phyloP scores from a whole-genome alignment of 2,797 vertebrate genomes.

The Melanotaenia pygmaea region DNA sequence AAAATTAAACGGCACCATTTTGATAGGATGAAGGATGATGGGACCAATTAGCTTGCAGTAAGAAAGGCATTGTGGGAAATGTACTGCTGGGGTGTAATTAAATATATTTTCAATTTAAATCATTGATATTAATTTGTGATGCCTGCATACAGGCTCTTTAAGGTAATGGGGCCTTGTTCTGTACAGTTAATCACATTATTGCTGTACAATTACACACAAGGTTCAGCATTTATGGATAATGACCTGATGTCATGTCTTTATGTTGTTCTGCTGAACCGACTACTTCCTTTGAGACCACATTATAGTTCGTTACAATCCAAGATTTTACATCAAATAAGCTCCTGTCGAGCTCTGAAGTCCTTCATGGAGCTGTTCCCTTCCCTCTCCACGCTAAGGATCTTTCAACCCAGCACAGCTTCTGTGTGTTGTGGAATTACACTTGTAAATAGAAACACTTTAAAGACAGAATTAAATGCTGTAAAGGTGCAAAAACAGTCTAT shows the following conservation, averaged over 20 bases:
- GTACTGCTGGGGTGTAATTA: slow-evolving; percentile 41
- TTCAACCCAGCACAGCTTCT: not conserved
- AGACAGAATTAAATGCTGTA: not conserved
- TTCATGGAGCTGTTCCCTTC: slow-evolving; percentile 2
- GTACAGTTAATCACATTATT: slow-evolving; percentile 25
- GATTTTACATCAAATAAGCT: slow-evolving; percentile 18
- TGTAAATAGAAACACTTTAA: not conserved
- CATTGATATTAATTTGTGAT: slow-evolving; percentile 53
- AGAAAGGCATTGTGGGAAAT: slow-evolving; percentile 28
- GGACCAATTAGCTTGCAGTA: slow-evolving; percentile 51
- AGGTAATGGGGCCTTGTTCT: slow-evolving; percentile 38
- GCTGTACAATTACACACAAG: slow-evolving; percentile 15
- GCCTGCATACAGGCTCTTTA: slow-evolving; percentile 50
- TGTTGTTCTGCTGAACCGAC: not conserved
- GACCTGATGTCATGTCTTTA: not conserved
- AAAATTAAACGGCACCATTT: slow-evolving; percentile 48
- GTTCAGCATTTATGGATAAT: slow-evolving; percentile 15
- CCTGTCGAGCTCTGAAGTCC: slow-evolving; percentile 3
- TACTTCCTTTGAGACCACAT: not conserved
- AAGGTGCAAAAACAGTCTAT: not conserved
- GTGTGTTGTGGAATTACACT: not conserved
- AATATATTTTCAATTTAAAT: slow-evolving; percentile 50
- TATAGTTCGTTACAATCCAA: not conserved
- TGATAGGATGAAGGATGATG: slow-evolving; percentile 48
- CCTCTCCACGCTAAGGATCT: not conserved